Conservation (phyloP, 2,888 invertebrate species). For the Synergus itoensis region DNA sequence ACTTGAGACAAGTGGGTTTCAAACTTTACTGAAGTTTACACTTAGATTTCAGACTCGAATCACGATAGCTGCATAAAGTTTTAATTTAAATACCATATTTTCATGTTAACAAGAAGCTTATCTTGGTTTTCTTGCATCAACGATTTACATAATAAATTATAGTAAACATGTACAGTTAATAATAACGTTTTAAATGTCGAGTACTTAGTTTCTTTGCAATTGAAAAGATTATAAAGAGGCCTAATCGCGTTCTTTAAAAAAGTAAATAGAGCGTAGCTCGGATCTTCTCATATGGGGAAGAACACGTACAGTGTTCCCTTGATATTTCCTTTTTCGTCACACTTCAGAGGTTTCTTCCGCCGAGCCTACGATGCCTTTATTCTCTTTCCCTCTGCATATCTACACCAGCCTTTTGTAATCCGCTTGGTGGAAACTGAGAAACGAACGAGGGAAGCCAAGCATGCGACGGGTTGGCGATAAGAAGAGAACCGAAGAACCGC, state of each 20-base stretch:
- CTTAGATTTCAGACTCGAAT: constrained; percentile 1
- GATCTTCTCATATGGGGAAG: background rate
- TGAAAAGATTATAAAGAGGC: background rate
- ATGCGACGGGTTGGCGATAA: constrained; percentile 38
- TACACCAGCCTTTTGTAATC: constrained; percentile 40
- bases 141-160: no score
- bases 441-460: constrained; percentile 41
- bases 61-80: constrained; percentile 18
- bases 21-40: constrained; percentile 21
- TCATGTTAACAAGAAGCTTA: no score
- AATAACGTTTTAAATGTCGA: no score
- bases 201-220: background rate
- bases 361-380: constrained; percentile 40
- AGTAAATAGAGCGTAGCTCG: background rate
- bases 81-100: no score
- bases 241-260: background rate
- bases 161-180: no score
- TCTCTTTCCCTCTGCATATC: constrained; percentile 36
- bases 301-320: constrained; percentile 38
- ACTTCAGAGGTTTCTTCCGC: constrained; percentile 39
- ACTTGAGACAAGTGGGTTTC: constrained; percentile 11
- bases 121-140: no score
- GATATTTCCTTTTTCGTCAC: constrained; percentile 38
- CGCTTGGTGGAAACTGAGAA: constrained; percentile 39
- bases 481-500: constrained; percentile 37